Evolutionary conservation across 2,888 invertebrate species (phyloP), one percentile per base, ranked within the genome.

Genomic region (Tuberolachnus salignus): DNA sequence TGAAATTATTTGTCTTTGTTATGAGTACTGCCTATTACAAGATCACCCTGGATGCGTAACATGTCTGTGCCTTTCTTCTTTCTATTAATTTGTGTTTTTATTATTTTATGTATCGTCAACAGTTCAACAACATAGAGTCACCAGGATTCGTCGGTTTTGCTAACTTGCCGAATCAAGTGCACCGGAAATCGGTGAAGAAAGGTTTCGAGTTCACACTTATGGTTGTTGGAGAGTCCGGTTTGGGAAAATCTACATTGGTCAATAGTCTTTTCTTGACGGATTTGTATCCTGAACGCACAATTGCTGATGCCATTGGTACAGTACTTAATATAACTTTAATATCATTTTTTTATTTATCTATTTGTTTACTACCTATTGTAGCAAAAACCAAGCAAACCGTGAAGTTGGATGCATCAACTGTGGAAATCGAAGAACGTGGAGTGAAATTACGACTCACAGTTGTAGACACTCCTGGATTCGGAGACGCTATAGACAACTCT

Each of bases 121-220:
- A 94, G 94, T 94, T 94, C 87, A 91, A 93, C 72, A 92, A 91
- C 84, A 86, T 94, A 83, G 94, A 94, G 86, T 93, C 94, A 0
- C 93, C 94, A 46, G 94, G 94, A 26, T 97, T 97, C 87, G 89
- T 95, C 53, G 95, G 95, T 3, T 95, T 95, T 86, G 97, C 97
- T 71, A 97, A 97, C 88, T 87, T 98, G 55, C 97, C 97, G 1
- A 97, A 97, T 86, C 97, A 97, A 87, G 97, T 98, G 42, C 97
- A 98, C 86, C 89, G 97, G 82, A 98, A 98, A 86, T 97, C 96
- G 0, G 97, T 97, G 74, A 98, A 98, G 86, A 97, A 97, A 85
- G 97, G 97, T 26, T 98, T 98, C 85, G 97, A 97, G 87, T 98
- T 98, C 85, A 97, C 97, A 0, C 87, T 98, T 14, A 97, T 98